These are phyloP conservation scores for Dipodomys stephensi DNA, from an alignment of 2,113 vertebrate species.

Conservation along the genomic window DNA sequence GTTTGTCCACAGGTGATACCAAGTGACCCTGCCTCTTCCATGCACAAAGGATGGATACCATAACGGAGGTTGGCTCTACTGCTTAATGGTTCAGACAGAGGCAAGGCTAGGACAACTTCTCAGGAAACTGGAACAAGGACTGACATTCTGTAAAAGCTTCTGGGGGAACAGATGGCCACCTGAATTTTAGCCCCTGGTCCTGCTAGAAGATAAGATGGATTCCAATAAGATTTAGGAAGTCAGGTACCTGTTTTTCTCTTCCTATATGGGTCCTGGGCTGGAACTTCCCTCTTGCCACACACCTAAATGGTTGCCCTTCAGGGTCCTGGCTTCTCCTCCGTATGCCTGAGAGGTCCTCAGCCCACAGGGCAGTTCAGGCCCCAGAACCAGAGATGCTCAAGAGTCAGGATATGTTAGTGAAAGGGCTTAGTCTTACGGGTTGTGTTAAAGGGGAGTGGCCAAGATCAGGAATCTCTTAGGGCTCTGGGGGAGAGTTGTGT, in stretches of 20 bases:
- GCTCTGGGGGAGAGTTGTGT: background rate
- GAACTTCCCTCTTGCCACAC: background rate
- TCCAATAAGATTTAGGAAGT: background rate
- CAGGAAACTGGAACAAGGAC: background rate
- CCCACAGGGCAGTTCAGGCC: too few relatives aligned
- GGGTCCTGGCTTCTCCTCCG: background rate
- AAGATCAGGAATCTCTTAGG: too few relatives aligned
- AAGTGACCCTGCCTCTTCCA: background rate
- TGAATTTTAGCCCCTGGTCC: background rate
- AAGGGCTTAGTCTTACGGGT: background rate
- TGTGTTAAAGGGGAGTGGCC: background rate
- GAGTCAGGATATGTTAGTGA: background rate
- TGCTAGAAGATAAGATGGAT: background rate
- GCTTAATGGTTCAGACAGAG: background rate
- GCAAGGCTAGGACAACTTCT: background rate
- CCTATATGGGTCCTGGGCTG: background rate
- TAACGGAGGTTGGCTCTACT: background rate
- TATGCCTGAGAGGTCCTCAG: background rate
- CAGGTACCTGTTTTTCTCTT: background rate
- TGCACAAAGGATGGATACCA: background rate
- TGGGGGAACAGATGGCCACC: background rate
- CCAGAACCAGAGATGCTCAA: background rate
- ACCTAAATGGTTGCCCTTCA: background rate
- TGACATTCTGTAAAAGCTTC: background rate
- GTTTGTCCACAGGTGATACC: background rate